Evolutionary conservation across 2,113 vertebrate species (phyloP), one percentile per base, ranked within the genome.

Genomic region (Muntiacus reevesi): DNA sequence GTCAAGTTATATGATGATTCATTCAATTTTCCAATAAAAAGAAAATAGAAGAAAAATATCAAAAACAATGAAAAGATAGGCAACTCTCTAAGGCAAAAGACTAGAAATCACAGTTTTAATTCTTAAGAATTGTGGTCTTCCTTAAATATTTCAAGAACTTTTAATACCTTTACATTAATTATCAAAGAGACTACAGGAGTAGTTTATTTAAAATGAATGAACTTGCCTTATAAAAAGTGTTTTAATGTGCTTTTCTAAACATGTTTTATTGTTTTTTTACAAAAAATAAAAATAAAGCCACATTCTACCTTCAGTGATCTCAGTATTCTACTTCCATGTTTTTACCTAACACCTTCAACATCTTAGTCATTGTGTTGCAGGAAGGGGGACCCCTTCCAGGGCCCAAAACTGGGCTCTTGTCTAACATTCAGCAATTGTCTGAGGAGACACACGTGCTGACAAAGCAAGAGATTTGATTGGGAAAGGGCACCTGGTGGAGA

Each of bases 141-240:
- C 43, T 96, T 90, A 90, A 97, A 84, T 96, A 87, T 97, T 96
- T 94, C 87, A 95, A 47, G 21, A 98, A 85, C 52, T 84, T 91
- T 62, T 83, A 97, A 40, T 88, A 92, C 84, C 76, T 97, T 52
- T 57, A 64, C 17, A 45, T 9, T 47, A 89, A 92, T 94, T 96
- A 95, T 81, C 30, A 83, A 79, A 85, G 93, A 86, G 47, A 62
- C 4, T 47, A 25, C 4, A 71, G 10, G 7, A 91, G 16, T 25
- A 85, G n/a, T 79, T 64, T 52, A 93, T 97, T 97, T 95, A 98
- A 96, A 93, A 97, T 95, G 21, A 91, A 91, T 97, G 84, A 84
- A 85, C 16, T 21, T 81, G 5, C 33, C 86, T 94, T 62, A 64
- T 62, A 21, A 11, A 55, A 76, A 78, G 47, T 78, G 54, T 7